Base-by-base conservation (phyloP, 2,797 vertebrate genomes). In the Channallabes apus region DNA sequence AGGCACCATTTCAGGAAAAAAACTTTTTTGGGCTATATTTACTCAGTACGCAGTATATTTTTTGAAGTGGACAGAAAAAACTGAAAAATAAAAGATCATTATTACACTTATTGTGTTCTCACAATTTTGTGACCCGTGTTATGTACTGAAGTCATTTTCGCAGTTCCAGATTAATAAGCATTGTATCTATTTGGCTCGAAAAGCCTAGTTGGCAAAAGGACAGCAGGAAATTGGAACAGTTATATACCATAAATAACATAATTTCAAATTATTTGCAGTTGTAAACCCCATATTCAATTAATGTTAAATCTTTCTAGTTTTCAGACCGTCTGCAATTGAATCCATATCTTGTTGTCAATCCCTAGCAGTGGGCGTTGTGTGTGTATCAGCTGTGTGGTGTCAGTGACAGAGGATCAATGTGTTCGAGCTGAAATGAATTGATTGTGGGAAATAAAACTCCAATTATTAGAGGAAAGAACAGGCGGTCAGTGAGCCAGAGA, bases 371-470 rank as follows among this genome's bases (percentile, higher is more conserved):
- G 41, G 69, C 11, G 35, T 41, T 73, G 71, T 72, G 69, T 71
- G 64, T 54, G 27, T 80, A 51, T 64, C 35, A 64, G 71, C 65
- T 4, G 77, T 73, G 59, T 85, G 85, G 73, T 80, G 68, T 84
- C 89, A 68, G 89, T 92, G 94, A 93, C 93, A 94, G 92, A 89
- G 85, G 94, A 95, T 95, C 95, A 93, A 95, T 95, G 91, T 90
- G 83, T 90, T 91, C 89, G 59, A 92, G 91, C 91, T 88, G 91
- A 94, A 94, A 94, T 93, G 87, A 95, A 95, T 95, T 94, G 95
- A 95, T 95, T 94, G 93, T 93, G 89, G 90, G 93, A 93, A 94
- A 95, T 95, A 95, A 95, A 95, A 95, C 92, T 95, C 94, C 93
- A 95, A 95, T 96, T 95, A 95, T 96, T 95, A 95, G 93, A 95